Evolutionary conservation across 2,113 vertebrate species (phyloP), one percentile per base, ranked within the genome.

Genomic region (Piaya cayana): DNA sequence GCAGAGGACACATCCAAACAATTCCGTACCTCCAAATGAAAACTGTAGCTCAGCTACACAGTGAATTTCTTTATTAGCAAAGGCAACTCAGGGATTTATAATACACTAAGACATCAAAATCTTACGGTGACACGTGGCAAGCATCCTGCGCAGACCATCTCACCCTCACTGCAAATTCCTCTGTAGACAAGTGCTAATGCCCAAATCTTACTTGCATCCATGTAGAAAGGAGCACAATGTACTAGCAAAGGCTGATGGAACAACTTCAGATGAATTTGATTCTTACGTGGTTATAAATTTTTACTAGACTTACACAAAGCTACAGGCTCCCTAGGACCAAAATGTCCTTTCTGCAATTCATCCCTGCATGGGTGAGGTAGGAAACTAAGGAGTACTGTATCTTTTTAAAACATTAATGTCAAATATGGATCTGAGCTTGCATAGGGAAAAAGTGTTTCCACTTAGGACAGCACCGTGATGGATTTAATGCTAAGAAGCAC

Each of bases 11-110:
- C 29, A 27, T 6, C 15, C 32, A 68, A 43, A 18, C 68, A 20
- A 1, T 10, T 19, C 1, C 0, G 3, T 4, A 29, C 5, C 18
- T 59, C 62, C 32, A 8, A 22, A 22, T 20, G 7, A 45, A 91
- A 43, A 27, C 0, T 5, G 39, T 0, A 58, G 76, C 59, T 75
- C 2, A 1, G 15, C 60, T 29, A 4, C 3, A 1, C 0, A 11
- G 29, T 6, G 14, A 23, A 39, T n/a, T 68, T 23, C 20, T 27
- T 37, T 5, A 27, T 16, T 5, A 58, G 26, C 32, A 9, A 12
- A 65, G 53, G 39, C 39, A 75, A 17, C 8, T 6, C 11, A 32
- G 12, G 53, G 21, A 37, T 25, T 71, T 9, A 79, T 43, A 47
- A 20, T 2, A 47, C 1, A 2, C 30, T 20, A 69, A 25, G 30